A percentile compares a stretch with the other conserved stretches of the same genome.
phyloP scores from a whole-genome alignment of 2,797 vertebrate species.

The Ceryle rudis region DNA sequence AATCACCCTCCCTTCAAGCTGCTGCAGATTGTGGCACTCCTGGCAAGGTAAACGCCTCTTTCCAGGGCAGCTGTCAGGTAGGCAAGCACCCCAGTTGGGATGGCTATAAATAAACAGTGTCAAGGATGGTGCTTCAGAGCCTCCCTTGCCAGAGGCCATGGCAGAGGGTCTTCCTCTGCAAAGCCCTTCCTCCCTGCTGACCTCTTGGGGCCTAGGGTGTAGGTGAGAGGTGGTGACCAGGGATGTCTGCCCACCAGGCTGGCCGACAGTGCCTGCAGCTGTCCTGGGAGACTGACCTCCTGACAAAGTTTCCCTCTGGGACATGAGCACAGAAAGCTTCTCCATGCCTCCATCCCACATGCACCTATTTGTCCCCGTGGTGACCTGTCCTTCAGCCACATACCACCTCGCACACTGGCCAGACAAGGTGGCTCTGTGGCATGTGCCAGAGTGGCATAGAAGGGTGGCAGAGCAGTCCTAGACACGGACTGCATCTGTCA shows the following conservation, averaged over 20 bases:
- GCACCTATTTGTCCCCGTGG: fast-evolving
- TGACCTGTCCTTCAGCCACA: background rate
- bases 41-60: background rate
- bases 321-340: background rate
- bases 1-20: background rate
- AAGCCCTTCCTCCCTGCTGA: background rate
- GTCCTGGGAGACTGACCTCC: background rate
- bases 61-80: background rate
- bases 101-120: background rate
- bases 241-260: background rate
- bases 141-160: fast-evolving
- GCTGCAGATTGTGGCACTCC: fast-evolving
- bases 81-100: fast-evolving
- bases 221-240: background rate
- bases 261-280: background rate
- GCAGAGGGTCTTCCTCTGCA: background rate
- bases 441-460: background rate
- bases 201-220: background rate
- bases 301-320: background rate
- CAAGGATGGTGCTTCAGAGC: background rate
- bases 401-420: background rate
- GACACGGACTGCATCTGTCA: background rate
- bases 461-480: background rate
- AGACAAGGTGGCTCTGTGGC: fast-evolving
- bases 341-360: fast-evolving